phyloP scores from a whole-genome alignment of 1,140 invertebrate genomes.

The Atta texana region DNA sequence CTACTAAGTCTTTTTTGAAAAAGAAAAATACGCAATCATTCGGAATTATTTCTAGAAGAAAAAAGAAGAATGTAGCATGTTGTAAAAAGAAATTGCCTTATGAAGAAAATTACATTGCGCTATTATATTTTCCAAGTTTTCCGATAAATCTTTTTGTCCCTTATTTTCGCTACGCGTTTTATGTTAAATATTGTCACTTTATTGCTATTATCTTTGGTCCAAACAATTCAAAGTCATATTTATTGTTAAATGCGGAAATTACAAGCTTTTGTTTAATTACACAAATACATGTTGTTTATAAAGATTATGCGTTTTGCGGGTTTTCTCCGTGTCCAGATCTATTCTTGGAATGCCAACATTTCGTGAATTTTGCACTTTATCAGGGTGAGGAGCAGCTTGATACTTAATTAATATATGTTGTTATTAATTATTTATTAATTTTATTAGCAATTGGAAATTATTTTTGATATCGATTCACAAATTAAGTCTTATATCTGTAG shows the following conservation, averaged over 20 bases:
- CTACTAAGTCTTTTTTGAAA: background rate
- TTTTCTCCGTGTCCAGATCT: too few species aligned
- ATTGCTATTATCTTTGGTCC: background rate
- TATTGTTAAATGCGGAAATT: background rate
- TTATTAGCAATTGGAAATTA: background rate
- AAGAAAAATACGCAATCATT: constrained; percentile 13
- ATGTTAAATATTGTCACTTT: background rate
- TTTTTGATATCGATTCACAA: background rate
- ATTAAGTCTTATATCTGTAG: background rate
- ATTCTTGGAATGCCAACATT: too few species aligned
- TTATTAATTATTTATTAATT: background rate
- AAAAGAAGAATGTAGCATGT: background rate
- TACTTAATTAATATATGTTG: background rate
- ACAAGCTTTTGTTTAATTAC: background rate
- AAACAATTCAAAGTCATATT: background rate
- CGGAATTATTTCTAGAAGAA: constrained; percentile 8
- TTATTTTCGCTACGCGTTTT: background rate
- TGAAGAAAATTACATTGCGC: background rate
- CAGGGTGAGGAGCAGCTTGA: too few species aligned
- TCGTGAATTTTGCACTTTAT: too few species aligned
- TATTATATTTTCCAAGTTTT: background rate
- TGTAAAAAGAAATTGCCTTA: background rate
- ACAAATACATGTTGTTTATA: background rate
- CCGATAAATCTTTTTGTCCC: background rate
- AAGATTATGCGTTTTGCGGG: too few species aligned